A percentile compares a stretch with the other conserved stretches of the same genome.
phyloP scores from a whole-genome alignment of 2,797 vertebrate genomes.

The Megaceryle alcyon region DNA sequence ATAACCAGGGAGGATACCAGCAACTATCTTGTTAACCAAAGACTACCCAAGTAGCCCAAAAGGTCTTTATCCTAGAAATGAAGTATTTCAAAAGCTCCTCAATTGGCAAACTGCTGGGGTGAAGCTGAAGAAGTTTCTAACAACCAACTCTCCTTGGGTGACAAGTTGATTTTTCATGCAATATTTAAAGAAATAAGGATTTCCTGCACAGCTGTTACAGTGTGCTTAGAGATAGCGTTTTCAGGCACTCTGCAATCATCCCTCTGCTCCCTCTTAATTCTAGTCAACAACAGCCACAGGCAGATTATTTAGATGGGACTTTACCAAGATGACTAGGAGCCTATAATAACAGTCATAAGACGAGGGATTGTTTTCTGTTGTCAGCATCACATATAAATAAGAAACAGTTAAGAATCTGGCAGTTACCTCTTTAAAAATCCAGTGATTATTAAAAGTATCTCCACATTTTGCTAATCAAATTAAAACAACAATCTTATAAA shows the following conservation, averaged over 20 bases:
- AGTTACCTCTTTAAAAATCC: background rate
- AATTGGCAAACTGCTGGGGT: background rate
- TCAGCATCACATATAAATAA: background rate
- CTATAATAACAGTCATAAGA: background rate
- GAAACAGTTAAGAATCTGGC: background rate
- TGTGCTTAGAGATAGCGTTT: background rate
- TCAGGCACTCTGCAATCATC: background rate
- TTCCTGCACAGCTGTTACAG: background rate
- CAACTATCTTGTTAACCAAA: background rate
- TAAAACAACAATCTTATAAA: background rate
- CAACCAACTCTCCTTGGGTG: background rate
- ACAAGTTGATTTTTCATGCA: background rate
- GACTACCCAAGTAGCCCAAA: background rate
- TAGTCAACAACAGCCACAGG: background rate
- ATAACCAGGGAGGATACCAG: background rate
- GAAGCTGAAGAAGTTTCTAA: background rate
- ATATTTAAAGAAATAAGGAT: background rate
- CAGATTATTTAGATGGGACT: background rate
- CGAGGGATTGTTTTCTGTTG: background rate
- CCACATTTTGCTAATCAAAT: background rate
- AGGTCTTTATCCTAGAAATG: background rate
- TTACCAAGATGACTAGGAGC: background rate
- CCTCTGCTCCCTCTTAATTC: slow-evolving; percentile 13
- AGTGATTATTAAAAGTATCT: background rate
- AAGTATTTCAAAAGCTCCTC: background rate